Percentiles rank a stretch among this genome's conserved stretches.
Conservation (phyloP, 1,140 invertebrate genomes). For the Bombus turneri region DNA sequence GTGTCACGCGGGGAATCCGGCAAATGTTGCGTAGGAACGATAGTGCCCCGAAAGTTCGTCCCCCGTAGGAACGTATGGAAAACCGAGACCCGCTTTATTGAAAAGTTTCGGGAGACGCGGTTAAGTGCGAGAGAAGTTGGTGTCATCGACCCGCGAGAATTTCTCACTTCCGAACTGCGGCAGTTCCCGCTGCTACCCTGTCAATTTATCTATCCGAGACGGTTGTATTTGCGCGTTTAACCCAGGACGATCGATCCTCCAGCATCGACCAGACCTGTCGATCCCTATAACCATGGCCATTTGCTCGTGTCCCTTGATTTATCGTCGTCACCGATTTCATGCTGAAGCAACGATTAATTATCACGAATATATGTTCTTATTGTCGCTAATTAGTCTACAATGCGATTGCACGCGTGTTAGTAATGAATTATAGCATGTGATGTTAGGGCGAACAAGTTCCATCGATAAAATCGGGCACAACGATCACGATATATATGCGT, state of each 20-base stretch:
- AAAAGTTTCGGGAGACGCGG: slow-evolving; percentile 58
- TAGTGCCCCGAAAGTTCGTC: slow-evolving; percentile 47
- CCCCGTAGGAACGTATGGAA: slow-evolving; percentile 57
- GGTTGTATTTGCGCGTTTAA: slow-evolving; percentile 32
- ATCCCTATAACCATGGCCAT: slow-evolving; percentile 8
- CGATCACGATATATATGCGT: too few species aligned
- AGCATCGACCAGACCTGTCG: slow-evolving; percentile 10
- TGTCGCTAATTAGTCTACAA: background rate
- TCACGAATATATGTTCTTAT: background rate
- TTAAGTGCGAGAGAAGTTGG: slow-evolving; percentile 59
- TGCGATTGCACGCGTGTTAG: too few species aligned
- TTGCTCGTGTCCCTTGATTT: background rate
- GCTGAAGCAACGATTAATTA: background rate
- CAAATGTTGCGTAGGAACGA: slow-evolving; percentile 57
- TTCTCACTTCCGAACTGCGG: slow-evolving; percentile 37
- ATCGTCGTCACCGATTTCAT: background rate
- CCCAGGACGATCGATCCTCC: slow-evolving; percentile 10
- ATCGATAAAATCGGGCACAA: background rate
- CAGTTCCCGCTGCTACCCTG: slow-evolving; percentile 4
- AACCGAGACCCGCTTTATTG: slow-evolving; percentile 58
- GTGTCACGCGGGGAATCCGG: slow-evolving; percentile 27
- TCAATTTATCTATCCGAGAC: slow-evolving; percentile 42
- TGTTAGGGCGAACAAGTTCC: background rate
- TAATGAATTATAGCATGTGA: too few species aligned
- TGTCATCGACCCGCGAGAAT: slow-evolving; percentile 47